Evolutionary conservation across 1,140 invertebrate species (phyloP).

Genomic region (Papilio dardanus): DNA sequence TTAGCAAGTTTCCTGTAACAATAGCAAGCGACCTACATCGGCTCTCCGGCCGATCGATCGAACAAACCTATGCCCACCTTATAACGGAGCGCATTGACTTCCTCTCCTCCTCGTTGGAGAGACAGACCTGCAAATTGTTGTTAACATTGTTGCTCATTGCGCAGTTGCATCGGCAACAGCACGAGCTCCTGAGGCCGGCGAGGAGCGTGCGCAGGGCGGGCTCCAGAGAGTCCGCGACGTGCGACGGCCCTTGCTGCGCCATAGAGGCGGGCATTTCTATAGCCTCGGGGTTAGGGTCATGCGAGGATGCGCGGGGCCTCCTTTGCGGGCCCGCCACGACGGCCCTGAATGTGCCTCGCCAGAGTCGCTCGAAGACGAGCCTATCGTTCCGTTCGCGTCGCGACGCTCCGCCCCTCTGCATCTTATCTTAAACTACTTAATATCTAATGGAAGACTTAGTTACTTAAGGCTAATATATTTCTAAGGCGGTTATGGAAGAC

Average conservation of each 20-base stretch:
- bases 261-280: slow-evolving; percentile 46
- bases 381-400: slow-evolving; percentile 81
- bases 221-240: slow-evolving; percentile 60
- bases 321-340: slow-evolving; percentile 73
- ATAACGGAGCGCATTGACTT: slow-evolving; percentile 84
- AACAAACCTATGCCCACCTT: slow-evolving; percentile 79
- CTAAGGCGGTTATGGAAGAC: slow-evolving; percentile 75
- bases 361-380: slow-evolving; percentile 84
- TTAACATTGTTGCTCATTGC: slow-evolving; percentile 63
- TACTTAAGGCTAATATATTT: slow-evolving; percentile 66
- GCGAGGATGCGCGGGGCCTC: slow-evolving; percentile 75
- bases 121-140: slow-evolving; percentile 83
- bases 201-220: slow-evolving; percentile 75
- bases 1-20: slow-evolving; percentile 29
- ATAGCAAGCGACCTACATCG: slow-evolving; percentile 47
- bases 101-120: slow-evolving; percentile 77
- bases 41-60: slow-evolving; percentile 52
- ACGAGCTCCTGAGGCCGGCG: slow-evolving; percentile 69
- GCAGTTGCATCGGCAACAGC: slow-evolving; percentile 72
- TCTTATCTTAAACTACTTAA: slow-evolving; percentile 52
- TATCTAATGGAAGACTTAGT: slow-evolving; percentile 44
- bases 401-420: slow-evolving; percentile 74
- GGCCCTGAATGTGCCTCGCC: slow-evolving; percentile 84
- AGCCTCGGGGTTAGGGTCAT: slow-evolving; percentile 80
- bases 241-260: slow-evolving; percentile 48